Conservation (phyloP, 2,797 vertebrate species). For the Melanotaenia pygmaea region DNA sequence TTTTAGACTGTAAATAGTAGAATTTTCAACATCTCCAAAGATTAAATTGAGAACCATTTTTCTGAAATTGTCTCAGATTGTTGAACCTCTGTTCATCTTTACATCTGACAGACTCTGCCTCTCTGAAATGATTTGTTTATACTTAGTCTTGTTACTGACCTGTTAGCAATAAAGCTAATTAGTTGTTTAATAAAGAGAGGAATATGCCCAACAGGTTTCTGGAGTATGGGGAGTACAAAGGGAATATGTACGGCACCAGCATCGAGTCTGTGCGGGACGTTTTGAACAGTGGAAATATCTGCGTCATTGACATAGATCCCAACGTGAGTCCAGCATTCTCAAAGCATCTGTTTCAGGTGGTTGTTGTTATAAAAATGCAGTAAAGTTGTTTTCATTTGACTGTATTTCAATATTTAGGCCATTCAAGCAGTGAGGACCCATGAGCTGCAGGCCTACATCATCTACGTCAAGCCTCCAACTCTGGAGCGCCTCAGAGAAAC, state of each 20-base stretch:
- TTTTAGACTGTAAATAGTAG: too few relatives aligned
- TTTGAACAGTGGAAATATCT: constrained; percentile 88
- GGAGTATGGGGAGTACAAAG: constrained; percentile 92
- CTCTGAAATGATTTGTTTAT: too few relatives aligned
- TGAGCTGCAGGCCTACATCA: constrained; percentile 90
- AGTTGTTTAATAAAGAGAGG: not conserved
- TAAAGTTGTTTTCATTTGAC: not conserved
- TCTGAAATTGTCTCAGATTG: too few relatives aligned
- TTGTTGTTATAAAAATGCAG: not conserved
- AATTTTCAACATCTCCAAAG: too few relatives aligned
- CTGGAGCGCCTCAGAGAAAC: constrained; percentile 86
- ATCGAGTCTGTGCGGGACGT: constrained; percentile 86
- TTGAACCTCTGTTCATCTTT: too few relatives aligned
- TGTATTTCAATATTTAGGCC: constrained; percentile 72
- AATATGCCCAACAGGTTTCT: constrained; percentile 85
- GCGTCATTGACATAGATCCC: constrained; percentile 92
- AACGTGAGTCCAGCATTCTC: constrained; percentile 78
- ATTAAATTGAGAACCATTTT: too few relatives aligned
- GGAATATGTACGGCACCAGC: constrained; percentile 92
- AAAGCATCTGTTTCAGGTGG: not conserved
- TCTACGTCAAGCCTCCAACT: constrained; percentile 93
- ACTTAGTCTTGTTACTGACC: too few relatives aligned
- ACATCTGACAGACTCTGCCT: too few relatives aligned
- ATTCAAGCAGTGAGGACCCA: constrained; percentile 88
- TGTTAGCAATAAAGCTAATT: too few relatives aligned